Evolutionary conservation across 2,113 vertebrate genomes (phyloP), one percentile per base, ranked within the genome.

Genomic region (Eclectus roratus): DNA sequence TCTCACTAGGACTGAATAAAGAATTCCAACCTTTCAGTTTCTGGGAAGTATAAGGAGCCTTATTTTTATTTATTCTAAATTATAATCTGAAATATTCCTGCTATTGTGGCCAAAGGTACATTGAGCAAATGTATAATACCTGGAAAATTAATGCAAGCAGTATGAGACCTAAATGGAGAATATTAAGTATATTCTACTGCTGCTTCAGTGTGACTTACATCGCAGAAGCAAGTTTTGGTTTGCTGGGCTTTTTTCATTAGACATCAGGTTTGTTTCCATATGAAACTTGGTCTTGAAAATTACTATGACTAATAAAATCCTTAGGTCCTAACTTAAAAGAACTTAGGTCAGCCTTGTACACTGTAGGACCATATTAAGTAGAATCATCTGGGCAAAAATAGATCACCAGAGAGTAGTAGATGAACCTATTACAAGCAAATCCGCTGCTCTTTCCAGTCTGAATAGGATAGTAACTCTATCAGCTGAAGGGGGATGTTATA

Each of bases 361-460:
- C 21, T 89, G 77, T 80, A 94, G 78, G 80, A 89, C 73, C 41
- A 43, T 25, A 55, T 33, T 41, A 77, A 84, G 64, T 63, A 79
- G 85, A 93, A 93, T 91, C 70, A 89, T 74, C 74, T 89, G 88
- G 89, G 90, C 74, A 69, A 76, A 95, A 94, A 85, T 65, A 93
- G 74, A 79, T 94, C 47, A 28, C 44, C 79, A 80, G 82, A 88
- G 74, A 85, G 81, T 47, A 89, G 78, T 28, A 78, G 73, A 53
- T 79, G 85, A 91, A 89, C 50, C 70, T 76, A 28, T 77, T 92
- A 56, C 58, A 3, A 4, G 83, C 41, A 88, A 63, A 94, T 86
- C 72, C 70, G 53, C 82, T 83, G 71, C 69, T 94, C 27, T 66
- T 82, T 43, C 37, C 63, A 85, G 44, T 60, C 53, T 73, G 87